These are phyloP conservation scores for Okamejei kenojei DNA, from an alignment of 2,797 vertebrate species.

Conservation along the genomic window DNA sequence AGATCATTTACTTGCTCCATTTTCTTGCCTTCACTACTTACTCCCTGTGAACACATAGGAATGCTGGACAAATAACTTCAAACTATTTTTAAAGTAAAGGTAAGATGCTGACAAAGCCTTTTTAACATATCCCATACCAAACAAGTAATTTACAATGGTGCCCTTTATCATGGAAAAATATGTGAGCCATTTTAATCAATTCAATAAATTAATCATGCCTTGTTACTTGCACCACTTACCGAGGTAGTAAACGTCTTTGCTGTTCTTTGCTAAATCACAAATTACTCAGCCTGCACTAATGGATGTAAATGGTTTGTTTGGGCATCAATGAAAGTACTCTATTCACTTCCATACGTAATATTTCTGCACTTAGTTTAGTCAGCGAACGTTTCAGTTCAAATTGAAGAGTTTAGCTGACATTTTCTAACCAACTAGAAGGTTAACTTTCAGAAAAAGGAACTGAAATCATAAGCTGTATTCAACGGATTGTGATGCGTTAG, in stretches of 20 bases:
- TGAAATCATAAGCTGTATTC: neutral
- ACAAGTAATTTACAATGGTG: neutral
- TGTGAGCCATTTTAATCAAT: neutral
- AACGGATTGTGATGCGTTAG: neutral
- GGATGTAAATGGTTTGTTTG: neutral
- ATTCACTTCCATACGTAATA: neutral
- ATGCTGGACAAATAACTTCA: neutral
- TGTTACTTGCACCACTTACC: neutral
- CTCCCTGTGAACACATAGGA: neutral
- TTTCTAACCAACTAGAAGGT: neutral
- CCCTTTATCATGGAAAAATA: neutral
- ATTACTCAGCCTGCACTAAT: neutral
- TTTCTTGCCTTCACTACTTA: neutral
- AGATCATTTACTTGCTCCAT: no score
- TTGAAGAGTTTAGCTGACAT: neutral
- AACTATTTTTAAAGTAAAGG: neutral
- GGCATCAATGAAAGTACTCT: neutral
- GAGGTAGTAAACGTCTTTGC: neutral
- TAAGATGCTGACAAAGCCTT: no score
- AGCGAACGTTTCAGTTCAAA: neutral
- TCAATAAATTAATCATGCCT: neutral
- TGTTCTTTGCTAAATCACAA: neutral
- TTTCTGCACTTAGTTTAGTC: neutral
- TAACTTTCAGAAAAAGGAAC: neutral
- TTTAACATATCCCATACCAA: no score